phyloP scores from a whole-genome alignment of 2,888 invertebrate species.

The Tipula lateralis region DNA sequence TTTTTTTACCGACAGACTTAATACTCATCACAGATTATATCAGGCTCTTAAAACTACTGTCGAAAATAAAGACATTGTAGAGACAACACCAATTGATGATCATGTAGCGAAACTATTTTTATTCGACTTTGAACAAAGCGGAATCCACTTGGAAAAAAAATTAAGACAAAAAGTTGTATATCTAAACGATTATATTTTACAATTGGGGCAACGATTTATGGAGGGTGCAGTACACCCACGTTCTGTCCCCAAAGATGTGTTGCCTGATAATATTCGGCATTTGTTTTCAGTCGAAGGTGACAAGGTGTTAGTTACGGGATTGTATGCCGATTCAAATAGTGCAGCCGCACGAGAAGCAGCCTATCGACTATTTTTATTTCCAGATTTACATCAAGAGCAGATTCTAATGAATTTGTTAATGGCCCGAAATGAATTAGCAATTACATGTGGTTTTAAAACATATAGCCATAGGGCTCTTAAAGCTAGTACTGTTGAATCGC shows the following conservation, averaged over 20 bases:
- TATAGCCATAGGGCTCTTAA: slow-evolving; percentile 86
- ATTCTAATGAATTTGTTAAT: slow-evolving; percentile 67
- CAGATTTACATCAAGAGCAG: slow-evolving; percentile 69
- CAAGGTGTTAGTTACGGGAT: slow-evolving; percentile 69
- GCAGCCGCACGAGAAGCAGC: slow-evolving; percentile 79
- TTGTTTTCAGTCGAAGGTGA: slow-evolving; percentile 68
- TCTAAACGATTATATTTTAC: slow-evolving; percentile 80
- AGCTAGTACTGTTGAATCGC: slow-evolving; percentile 79
- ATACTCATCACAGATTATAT: slow-evolving; percentile 83
- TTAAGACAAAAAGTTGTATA: slow-evolving; percentile 71
- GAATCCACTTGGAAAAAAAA: slow-evolving; percentile 82
- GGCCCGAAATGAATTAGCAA: slow-evolving; percentile 73
- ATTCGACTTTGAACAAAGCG: slow-evolving; percentile 96
- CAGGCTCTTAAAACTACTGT: slow-evolving; percentile 68
- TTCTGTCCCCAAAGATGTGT: slow-evolving; percentile 56
- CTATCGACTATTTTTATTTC: slow-evolving; percentile 78
- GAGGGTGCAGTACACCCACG: slow-evolving; percentile 67
- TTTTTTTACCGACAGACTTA: slow-evolving; percentile 60
- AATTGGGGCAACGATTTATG: slow-evolving; percentile 79
- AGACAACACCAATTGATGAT: slow-evolving; percentile 68
- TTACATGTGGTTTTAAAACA: slow-evolving; percentile 81
- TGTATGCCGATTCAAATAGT: slow-evolving; percentile 78
- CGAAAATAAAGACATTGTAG: slow-evolving; percentile 61
- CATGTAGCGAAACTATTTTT: slow-evolving; percentile 86
- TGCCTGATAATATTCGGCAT: slow-evolving; percentile 69